phyloP scores from a whole-genome alignment of 2,888 invertebrate genomes.

The Eupithecia insigniata region DNA sequence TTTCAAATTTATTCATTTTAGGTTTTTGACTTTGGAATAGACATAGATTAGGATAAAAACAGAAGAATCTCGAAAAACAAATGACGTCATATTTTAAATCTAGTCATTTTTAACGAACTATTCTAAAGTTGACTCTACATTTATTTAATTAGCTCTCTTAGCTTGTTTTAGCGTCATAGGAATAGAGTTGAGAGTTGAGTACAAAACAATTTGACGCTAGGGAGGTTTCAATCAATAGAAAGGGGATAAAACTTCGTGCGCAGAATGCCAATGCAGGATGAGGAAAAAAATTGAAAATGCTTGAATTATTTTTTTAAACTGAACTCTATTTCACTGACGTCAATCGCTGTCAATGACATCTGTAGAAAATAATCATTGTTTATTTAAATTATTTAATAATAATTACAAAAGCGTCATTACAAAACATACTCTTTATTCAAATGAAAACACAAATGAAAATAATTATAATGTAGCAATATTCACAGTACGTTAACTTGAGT shows the following conservation, averaged over 20 bases:
- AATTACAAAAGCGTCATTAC: not conserved
- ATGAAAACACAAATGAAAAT: too few relatives aligned
- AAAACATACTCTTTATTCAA: not conserved
- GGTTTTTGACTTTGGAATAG: not conserved
- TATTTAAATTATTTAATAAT: not conserved
- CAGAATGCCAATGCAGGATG: conserved; percentile 34
- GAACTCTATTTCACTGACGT: not conserved
- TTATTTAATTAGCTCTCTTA: conserved; percentile 13
- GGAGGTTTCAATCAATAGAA: conserved; percentile 45
- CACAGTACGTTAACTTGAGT: not conserved
- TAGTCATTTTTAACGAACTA: not conserved
- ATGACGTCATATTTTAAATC: not conserved
- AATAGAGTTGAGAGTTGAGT: conserved; percentile 23
- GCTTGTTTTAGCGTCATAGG: not conserved
- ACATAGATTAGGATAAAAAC: not conserved
- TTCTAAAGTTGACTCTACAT: conserved; percentile 8
- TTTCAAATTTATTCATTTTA: not conserved
- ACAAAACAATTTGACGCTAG: conserved; percentile 21
- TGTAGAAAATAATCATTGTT: not conserved
- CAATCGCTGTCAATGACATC: not conserved
- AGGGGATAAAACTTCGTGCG: conserved; percentile 34
- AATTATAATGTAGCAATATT: not conserved
- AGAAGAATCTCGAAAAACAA: not conserved
- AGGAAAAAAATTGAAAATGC: conserved; percentile 11
- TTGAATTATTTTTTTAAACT: not conserved